These are phyloP conservation scores for Tadarida brasiliensis DNA, from an alignment of 2,797 vertebrate genomes.

Conservation along the genomic window DNA sequence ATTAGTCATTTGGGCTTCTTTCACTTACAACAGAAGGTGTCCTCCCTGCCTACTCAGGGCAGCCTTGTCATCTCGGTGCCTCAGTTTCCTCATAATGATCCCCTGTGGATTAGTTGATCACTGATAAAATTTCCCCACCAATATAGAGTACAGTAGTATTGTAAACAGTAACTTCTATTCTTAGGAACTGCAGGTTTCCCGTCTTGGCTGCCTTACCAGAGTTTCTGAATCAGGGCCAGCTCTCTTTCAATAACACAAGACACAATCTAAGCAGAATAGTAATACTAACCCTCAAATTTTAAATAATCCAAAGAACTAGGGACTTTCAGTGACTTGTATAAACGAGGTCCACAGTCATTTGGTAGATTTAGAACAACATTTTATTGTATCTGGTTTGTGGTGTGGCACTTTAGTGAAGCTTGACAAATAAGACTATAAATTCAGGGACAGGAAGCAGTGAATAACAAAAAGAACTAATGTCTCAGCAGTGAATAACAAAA, in stretches of 20 bases:
- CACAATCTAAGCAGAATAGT: constrained; percentile 69
- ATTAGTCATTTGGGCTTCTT: not conserved
- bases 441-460: constrained; percentile 61
- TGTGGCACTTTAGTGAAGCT: constrained; percentile 54
- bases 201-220: constrained; percentile 76
- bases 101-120: constrained; percentile 25
- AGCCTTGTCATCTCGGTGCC: not conserved
- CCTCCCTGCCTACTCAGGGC: not conserved
- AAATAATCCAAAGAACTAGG: not conserved
- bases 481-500: constrained; percentile 67
- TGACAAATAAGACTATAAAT: constrained; percentile 70
- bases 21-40: not conserved
- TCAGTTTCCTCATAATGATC: constrained; percentile 21
- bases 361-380: constrained; percentile 38
- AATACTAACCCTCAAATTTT: constrained; percentile 68
- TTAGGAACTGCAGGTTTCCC: constrained; percentile 81
- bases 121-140: not conserved
- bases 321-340: constrained; percentile 45
- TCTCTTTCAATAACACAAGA: constrained; percentile 72
- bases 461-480: constrained; percentile 67
- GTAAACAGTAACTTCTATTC: constrained; percentile 82
- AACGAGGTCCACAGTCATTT: not conserved
- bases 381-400: constrained; percentile 55
- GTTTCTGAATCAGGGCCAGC: constrained; percentile 75
- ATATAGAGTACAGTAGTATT: constrained; percentile 39